Evolutionary conservation across 2,113 vertebrate genomes (phyloP).

Genomic region (Saguinus midas): DNA sequence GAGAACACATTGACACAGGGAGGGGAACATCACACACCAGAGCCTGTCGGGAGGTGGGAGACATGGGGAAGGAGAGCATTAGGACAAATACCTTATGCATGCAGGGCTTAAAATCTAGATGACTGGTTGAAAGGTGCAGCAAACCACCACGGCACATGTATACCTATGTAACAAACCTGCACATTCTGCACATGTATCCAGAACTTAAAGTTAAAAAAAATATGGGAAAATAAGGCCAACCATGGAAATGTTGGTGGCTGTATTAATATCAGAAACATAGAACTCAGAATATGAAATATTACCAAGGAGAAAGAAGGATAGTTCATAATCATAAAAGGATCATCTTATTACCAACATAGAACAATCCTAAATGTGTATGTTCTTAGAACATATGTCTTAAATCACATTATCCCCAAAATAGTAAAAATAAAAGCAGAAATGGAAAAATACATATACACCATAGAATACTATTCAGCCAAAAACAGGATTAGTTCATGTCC

Average conservation of each 20-base stretch:
- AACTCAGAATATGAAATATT: not conserved
- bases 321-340: not conserved
- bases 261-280: not conserved
- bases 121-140: no score
- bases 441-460: no score
- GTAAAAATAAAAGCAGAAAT: not conserved
- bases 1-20: no score
- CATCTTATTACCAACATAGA: not conserved
- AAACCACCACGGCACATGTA: no score
- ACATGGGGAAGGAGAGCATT: rapidly evolving
- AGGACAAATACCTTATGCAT: no score
- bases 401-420: not conserved
- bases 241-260: not conserved
- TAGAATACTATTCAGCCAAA: no score
- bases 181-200: rapidly evolving
- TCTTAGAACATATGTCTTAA: not conserved
- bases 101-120: no score
- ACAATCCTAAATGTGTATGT: not conserved
- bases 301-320: not conserved
- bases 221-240: not conserved
- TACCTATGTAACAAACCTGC: no score
- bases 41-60: rapidly evolving
- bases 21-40: rapidly evolving
- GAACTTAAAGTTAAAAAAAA: no score
- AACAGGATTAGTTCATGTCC: no score